phyloP scores from a whole-genome alignment of 2,888 invertebrate genomes.

The Rugalucina vietnamica region DNA sequence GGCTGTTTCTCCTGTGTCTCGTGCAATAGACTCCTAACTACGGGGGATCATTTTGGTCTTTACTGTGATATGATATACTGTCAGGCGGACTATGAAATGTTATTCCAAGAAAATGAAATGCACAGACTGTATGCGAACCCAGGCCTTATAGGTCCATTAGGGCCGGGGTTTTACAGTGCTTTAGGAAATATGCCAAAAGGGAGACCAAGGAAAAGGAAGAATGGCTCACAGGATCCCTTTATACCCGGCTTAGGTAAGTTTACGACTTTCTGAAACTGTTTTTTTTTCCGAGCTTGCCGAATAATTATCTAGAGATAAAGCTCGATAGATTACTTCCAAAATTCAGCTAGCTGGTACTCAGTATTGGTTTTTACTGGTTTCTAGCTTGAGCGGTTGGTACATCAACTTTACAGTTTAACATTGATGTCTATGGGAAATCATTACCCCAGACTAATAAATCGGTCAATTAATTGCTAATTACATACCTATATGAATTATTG shows the following conservation, averaged over 20 bases:
- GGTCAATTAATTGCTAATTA: too few species aligned
- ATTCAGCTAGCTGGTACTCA: too few species aligned
- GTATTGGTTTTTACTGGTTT: too few species aligned
- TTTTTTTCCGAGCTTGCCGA: background rate
- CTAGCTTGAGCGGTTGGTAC: too few species aligned
- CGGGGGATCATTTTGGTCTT: constrained; percentile 96
- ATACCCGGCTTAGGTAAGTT: constrained; percentile 73
- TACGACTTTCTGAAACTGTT: background rate
- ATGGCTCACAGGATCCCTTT: constrained; percentile 66
- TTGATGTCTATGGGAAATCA: too few species aligned
- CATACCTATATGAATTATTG: too few species aligned
- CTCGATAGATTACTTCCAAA: too few species aligned
- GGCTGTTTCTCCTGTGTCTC: constrained; percentile 95
- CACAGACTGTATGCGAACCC: constrained; percentile 23
- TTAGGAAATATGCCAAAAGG: constrained; percentile 92
- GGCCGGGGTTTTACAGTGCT: constrained; percentile 86
- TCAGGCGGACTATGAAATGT: constrained; percentile 90
- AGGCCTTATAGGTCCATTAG: constrained; percentile 55
- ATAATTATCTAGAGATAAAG: too few species aligned
- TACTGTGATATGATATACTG: constrained; percentile 93
- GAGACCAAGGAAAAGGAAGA: constrained; percentile 91
- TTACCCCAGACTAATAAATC: too few species aligned
- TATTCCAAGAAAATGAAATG: background rate
- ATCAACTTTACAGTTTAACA: too few species aligned
- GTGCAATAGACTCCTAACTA: constrained; percentile 92